Percentiles rank a stretch among this genome's conserved stretches.
These are phyloP conservation scores for Hyposmocoma kahamanoa DNA, from an alignment of 1,140 invertebrate genomes.

Conservation along the genomic window DNA sequence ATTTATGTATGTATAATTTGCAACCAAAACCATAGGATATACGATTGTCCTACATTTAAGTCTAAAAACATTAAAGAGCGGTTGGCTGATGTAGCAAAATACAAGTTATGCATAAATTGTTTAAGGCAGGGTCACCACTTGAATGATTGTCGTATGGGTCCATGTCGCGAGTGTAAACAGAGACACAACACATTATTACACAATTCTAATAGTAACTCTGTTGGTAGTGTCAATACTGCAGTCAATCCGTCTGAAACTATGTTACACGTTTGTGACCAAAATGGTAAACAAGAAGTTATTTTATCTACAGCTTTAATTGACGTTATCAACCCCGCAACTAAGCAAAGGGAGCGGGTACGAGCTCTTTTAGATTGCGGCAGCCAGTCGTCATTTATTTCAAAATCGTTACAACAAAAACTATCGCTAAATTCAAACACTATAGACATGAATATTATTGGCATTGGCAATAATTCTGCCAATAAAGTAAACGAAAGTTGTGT, in stretches of 20 bases:
- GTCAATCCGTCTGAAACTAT: background rate
- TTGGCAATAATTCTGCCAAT: background rate
- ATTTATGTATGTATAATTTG: background rate
- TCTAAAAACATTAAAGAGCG: slow-evolving; percentile 1
- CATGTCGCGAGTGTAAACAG: slow-evolving; percentile 9
- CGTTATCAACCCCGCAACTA: background rate
- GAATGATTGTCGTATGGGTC: slow-evolving; percentile 5
- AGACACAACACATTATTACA: slow-evolving; percentile 8
- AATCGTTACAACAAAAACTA: background rate
- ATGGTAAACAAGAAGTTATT: background rate
- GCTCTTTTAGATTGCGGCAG: slow-evolving; percentile 9
- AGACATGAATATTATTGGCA: background rate
- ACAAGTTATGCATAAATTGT: slow-evolving; percentile 8
- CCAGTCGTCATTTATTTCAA: slow-evolving; percentile 5
- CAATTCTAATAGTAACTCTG: background rate
- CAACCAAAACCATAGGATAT: slow-evolving; percentile 4
- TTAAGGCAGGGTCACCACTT: background rate
- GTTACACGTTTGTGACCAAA: background rate
- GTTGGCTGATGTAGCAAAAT: slow-evolving; percentile 1
- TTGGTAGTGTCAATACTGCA: background rate
- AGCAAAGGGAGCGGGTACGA: background rate
- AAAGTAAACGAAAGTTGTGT: background rate
- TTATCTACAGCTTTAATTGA: slow-evolving; percentile 10
- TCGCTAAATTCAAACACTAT: background rate
- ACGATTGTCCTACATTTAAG: slow-evolving; percentile 9